phyloP scores from a whole-genome alignment of 2,113 vertebrate genomes.

The Litocranius walleri region DNA sequence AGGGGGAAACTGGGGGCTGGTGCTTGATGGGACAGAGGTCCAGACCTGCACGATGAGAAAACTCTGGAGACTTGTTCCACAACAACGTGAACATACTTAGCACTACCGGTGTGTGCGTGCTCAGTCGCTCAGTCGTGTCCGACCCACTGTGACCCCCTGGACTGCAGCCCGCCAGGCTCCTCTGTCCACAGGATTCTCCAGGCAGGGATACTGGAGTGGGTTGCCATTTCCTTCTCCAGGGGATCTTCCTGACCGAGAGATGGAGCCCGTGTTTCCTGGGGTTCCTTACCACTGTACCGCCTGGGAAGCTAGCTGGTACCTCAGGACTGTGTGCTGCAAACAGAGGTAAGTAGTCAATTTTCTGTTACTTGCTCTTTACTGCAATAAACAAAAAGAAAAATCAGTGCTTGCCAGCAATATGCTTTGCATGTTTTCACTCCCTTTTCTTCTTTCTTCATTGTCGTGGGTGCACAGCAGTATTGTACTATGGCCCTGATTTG shows the following conservation, averaged over 20 bases:
- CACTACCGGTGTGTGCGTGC: accelerated
- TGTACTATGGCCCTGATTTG: neutral
- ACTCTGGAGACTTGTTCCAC: neutral
- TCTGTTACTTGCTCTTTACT: neutral
- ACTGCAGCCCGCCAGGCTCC: neutral
- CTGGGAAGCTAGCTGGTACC: neutral
- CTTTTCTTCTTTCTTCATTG: neutral
- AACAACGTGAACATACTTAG: neutral
- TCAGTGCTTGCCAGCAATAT: neutral
- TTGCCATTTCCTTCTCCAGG: neutral
- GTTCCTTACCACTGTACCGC: neutral
- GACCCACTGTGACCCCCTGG: neutral
- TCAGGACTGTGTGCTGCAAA: neutral
- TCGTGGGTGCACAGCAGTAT: neutral
- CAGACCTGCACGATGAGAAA: neutral
- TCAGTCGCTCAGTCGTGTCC: neutral
- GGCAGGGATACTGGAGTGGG: neutral
- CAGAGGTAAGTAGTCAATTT: neutral
- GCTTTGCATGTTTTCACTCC: accelerated
- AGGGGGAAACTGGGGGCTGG: accelerated
- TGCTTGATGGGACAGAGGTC: accelerated
- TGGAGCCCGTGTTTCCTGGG: neutral
- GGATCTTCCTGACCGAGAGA: neutral
- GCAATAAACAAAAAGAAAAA: neutral
- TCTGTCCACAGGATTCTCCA: neutral